These are phyloP conservation scores for Achlya flavicornis DNA, from an alignment of 2,888 invertebrate genomes.

Conservation along the genomic window DNA sequence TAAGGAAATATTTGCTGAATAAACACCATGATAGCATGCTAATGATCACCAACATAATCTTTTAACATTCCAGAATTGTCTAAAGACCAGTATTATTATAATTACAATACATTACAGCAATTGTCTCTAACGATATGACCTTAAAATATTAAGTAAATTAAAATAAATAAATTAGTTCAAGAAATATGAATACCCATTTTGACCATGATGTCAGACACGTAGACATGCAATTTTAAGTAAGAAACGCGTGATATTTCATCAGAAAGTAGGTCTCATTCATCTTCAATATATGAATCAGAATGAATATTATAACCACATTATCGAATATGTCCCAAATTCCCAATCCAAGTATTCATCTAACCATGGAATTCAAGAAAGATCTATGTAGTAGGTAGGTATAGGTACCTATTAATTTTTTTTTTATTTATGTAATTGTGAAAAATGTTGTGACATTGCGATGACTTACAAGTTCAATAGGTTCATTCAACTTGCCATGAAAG, in stretches of 20 bases:
- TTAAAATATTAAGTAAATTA: no score
- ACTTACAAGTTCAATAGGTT: conserved; percentile 6
- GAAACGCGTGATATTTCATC: neutral
- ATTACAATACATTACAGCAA: no score
- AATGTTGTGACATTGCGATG: conserved; percentile 3
- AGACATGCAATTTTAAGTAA: neutral
- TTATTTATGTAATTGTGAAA: neutral
- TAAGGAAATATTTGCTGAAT: conserved; percentile 1
- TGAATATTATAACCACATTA: neutral
- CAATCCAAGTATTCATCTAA: neutral
- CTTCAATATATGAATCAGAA: neutral
- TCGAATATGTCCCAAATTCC: no score
- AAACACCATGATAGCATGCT: conserved; percentile 2
- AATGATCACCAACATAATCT: neutral
- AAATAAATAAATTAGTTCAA: neutral
- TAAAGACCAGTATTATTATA: no score
- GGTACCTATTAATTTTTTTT: neutral
- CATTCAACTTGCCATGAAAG: conserved; percentile 11
- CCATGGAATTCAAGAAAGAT: neutral
- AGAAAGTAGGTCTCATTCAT: neutral
- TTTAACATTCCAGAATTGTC: neutral
- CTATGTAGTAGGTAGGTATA: no score
- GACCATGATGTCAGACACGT: neutral
- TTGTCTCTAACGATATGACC: no score
- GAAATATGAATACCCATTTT: no score